Base-by-base conservation (phyloP, 30 jellyfish, hydroid and myxozoan genomes). In the Aurelia coerulea region DNA sequence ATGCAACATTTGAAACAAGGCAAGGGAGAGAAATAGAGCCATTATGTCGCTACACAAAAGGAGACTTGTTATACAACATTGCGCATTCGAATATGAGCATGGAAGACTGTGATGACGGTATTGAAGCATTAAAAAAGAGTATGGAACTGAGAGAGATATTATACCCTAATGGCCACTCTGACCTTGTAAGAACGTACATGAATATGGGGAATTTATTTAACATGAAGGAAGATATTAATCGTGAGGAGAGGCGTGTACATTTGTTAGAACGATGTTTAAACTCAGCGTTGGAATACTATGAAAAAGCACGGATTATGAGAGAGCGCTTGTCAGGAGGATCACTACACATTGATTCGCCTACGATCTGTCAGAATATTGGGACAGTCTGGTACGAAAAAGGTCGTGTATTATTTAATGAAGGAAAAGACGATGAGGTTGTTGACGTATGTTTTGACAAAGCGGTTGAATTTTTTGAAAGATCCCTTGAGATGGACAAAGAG, bases 61-160 rank as follows among this genome's bases (percentile, higher is more conserved):
- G 92, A 29, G 71, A 63, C 3, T n/a, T 71, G 9, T 74, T 70
- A 15, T 83, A 83, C 39, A 64, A 37, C 32, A 73, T 73, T 6
- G 46, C 77, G 41, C 92, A 72, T 11, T 71, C 84, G 0, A 70
- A 41, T 51, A 1, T 68, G 23, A 62, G 59, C 7, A 17, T 83
- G 7, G 80, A 63, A 11, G 92, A 83, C 37, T 83, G 92, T 54
- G 63, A 83, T 35, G 73, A 78, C 3, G 79, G 85, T 31, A 34
- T 70, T 2, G 80, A 71, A 19, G 50, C 81, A 11, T 18, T 78
- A 15, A 62, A 59, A 60, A 39, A n/a, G 49, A 78, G 88, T 35
- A 37, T 78, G 50, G 53, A 34, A 5, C n/a, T 60, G 8, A 58
- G 78, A 65, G 80, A 83, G 58, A 42, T 32, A 29, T 31, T 81